Conservation (phyloP, 2,797 vertebrate species). For the Chelidonichthys spinosus region DNA sequence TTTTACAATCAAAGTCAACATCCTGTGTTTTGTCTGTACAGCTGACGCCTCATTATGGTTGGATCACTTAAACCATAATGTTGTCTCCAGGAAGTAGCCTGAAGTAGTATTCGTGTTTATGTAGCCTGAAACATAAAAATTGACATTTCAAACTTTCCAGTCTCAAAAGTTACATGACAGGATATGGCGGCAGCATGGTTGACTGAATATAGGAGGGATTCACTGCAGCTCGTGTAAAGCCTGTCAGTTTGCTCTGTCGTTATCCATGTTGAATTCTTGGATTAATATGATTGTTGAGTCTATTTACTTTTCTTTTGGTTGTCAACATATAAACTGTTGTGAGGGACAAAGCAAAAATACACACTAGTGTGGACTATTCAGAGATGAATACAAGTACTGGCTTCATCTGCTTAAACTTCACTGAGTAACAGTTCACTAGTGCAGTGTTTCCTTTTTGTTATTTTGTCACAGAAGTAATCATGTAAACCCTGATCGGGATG, state of each 20-base stretch:
- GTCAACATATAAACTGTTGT: not conserved
- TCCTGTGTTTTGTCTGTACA: slow-evolving; percentile 78
- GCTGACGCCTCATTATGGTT: slow-evolving; percentile 79
- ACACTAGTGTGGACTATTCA: not conserved
- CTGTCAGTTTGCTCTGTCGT: slow-evolving; percentile 18
- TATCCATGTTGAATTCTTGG: not conserved
- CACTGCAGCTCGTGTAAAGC: slow-evolving; percentile 10
- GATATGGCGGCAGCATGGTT: slow-evolving; percentile 61
- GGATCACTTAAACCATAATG: slow-evolving; percentile 82
- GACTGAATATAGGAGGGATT: slow-evolving; percentile 29
- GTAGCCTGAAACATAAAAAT: slow-evolving; percentile 77
- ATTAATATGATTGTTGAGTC: slow-evolving; percentile 1
- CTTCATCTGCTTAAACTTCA: not conserved
- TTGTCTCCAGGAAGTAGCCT: slow-evolving; percentile 73
- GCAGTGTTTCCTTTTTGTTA: not conserved
- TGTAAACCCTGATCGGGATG: not conserved
- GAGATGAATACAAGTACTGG: not conserved
- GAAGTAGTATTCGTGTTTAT: slow-evolving; percentile 67
- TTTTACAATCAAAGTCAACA: slow-evolving; percentile 80
- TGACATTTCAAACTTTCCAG: slow-evolving; percentile 77
- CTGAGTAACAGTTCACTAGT: not conserved
- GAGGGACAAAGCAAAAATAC: not conserved
- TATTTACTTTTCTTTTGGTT: slow-evolving; percentile 1
- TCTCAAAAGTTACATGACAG: slow-evolving; percentile 69
- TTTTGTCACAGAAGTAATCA: not conserved